Percentiles rank a stretch among this genome's conserved stretches.
These are phyloP conservation scores for Microcebus jonahi DNA, from an alignment of 2,113 vertebrate genomes.

Conservation along the genomic window DNA sequence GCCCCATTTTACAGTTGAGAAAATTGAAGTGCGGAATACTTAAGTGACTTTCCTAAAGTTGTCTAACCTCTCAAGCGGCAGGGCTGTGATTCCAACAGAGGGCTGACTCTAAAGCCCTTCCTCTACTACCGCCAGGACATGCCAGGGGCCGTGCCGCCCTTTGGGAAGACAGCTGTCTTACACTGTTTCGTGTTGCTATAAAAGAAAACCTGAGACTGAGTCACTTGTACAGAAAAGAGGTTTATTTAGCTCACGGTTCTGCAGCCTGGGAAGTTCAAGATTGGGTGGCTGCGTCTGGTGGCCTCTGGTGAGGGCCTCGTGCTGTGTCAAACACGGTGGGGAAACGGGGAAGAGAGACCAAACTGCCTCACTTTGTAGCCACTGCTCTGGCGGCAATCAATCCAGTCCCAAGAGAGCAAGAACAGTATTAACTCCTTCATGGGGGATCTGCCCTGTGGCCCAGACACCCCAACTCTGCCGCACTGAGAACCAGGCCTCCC, in stretches of 20 bases:
- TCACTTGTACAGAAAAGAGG: not conserved
- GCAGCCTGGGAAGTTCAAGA: not conserved
- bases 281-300: not conserved
- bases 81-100: not conserved
- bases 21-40: too few relatives aligned
- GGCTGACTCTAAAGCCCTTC: not conserved
- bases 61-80: not conserved
- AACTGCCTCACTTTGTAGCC: too few relatives aligned
- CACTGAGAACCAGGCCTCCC: not conserved
- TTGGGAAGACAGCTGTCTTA: not conserved
- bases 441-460: not conserved
- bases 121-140: accelerated
- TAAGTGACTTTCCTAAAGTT: not conserved
- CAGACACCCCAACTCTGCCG: not conserved
- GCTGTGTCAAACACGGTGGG: too few relatives aligned
- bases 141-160: not conserved
- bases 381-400: not conserved
- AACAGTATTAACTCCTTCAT: not conserved
- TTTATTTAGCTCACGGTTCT: not conserved
- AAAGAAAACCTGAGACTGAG: not conserved
- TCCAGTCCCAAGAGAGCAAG: not conserved
- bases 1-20: too few relatives aligned
- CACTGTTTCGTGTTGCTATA: not conserved
- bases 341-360: not conserved
- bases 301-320: not conserved